Evolutionary conservation across 2,888 invertebrate genomes (phyloP).

Genomic region (Electrophaes corylata): DNA sequence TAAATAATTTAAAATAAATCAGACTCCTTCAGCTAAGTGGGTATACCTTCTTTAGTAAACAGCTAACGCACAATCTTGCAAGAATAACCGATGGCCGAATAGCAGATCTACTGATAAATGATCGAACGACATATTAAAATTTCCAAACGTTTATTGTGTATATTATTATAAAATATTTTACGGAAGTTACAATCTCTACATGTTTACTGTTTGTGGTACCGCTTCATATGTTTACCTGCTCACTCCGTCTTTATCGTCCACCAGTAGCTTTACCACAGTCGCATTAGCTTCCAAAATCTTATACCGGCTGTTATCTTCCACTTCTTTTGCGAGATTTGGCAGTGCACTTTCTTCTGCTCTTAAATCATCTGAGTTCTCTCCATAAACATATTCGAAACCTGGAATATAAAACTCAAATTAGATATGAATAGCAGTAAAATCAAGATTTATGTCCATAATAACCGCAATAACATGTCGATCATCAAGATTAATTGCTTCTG

Average conservation of each 20-base stretch:
- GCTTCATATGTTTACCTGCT: constrained; percentile 61
- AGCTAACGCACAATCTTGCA: too few relatives aligned
- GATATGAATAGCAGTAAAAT: constrained; percentile 14
- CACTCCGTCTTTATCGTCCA: constrained; percentile 75
- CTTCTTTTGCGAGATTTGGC: constrained; percentile 68
- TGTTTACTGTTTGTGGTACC: too few relatives aligned
- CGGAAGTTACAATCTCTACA: too few relatives aligned
- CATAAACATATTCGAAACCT: constrained; percentile 57
- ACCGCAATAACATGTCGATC: constrained; percentile 20
- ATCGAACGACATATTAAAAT: too few relatives aligned
- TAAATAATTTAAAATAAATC: background rate
- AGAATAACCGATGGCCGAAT: too few relatives aligned
- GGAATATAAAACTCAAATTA: constrained; percentile 30
- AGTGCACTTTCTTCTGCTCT: constrained; percentile 53
- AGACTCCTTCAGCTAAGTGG: background rate
- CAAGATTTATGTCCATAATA: constrained; percentile 14
- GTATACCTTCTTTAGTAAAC: too few relatives aligned
- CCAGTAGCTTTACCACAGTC: constrained; percentile 73
- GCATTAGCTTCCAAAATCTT: constrained; percentile 78
- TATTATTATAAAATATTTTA: too few relatives aligned
- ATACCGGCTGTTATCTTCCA: constrained; percentile 79
- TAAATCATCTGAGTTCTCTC: constrained; percentile 46
- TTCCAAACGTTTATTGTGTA: too few relatives aligned
- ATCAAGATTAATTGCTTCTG: constrained; percentile 27
- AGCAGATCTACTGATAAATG: too few relatives aligned